Percentiles rank a stretch among this genome's conserved stretches.
Evolutionary conservation across 2,888 invertebrate genomes (phyloP).

Genomic region (Microchrysa polita): DNA sequence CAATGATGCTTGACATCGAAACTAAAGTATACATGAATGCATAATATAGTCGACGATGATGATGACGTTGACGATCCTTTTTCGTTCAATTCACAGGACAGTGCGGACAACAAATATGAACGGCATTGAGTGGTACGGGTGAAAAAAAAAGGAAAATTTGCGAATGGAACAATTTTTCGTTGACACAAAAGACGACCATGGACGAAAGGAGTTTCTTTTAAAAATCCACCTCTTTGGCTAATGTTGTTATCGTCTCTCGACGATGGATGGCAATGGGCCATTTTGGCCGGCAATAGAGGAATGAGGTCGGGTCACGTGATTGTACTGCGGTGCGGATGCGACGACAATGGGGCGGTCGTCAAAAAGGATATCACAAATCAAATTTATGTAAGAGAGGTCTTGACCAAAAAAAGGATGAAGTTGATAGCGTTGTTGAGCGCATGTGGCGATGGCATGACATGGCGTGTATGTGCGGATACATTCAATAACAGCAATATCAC

Average conservation of each 20-base stretch:
- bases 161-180: too few species aligned
- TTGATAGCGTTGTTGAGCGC: slow-evolving; percentile 29
- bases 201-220: neutral
- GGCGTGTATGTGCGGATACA: slow-evolving; percentile 14
- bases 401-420: slow-evolving; percentile 36
- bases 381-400: slow-evolving; percentile 28
- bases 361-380: slow-evolving; percentile 29
- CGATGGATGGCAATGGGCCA: neutral
- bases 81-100: neutral
- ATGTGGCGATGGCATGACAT: too few species aligned
- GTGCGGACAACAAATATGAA: too few species aligned
- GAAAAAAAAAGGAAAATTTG: too few species aligned
- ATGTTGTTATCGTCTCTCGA: too few species aligned
- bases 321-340: neutral
- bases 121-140: too few species aligned
- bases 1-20: slow-evolving; percentile 39
- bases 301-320: slow-evolving; percentile 20
- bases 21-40: neutral
- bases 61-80: too few species aligned
- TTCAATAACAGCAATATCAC: slow-evolving; percentile 25
- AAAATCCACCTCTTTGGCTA: slow-evolving; percentile 16
- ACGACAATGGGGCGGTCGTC: slow-evolving; percentile 27
- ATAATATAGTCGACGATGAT: too few species aligned
- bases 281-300: slow-evolving; percentile 6
- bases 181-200: neutral